Conservation (phyloP, 2,797 vertebrate genomes). For the Eidolon dupreanum region DNA sequence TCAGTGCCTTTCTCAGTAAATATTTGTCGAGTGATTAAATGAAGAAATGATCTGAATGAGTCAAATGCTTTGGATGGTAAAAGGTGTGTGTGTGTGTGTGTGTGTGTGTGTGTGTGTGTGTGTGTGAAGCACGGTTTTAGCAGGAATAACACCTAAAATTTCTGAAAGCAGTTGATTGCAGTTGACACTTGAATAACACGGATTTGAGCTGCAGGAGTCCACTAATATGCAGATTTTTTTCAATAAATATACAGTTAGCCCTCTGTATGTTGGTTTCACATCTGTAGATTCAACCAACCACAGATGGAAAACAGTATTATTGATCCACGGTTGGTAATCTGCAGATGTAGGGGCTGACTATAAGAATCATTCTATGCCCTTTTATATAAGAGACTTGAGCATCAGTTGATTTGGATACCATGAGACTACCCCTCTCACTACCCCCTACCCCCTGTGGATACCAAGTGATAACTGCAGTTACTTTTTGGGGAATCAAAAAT, state of each 20-base stretch:
- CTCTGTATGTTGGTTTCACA: background rate
- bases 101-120: no score
- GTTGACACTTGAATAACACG: background rate
- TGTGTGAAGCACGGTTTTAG: background rate
- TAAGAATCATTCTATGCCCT: background rate
- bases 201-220: background rate
- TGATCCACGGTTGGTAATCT: background rate
- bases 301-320: background rate
- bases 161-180: constrained; percentile 22
- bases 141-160: constrained; percentile 32
- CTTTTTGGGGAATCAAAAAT: background rate
- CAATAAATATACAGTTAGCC: background rate
- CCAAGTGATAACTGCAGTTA: background rate
- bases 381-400: background rate
- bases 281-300: background rate
- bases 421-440: no score
- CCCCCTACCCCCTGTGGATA: no score
- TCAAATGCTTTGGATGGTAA: constrained; percentile 37
- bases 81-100: background rate
- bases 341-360: background rate
- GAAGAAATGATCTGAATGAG: background rate
- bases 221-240: background rate
- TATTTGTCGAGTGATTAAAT: constrained; percentile 33
- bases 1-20: constrained; percentile 17
- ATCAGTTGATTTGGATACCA: background rate